These are phyloP conservation scores for Tachyglossus aculeatus DNA, from an alignment of 2,797 vertebrate species.

Conservation along the genomic window DNA sequence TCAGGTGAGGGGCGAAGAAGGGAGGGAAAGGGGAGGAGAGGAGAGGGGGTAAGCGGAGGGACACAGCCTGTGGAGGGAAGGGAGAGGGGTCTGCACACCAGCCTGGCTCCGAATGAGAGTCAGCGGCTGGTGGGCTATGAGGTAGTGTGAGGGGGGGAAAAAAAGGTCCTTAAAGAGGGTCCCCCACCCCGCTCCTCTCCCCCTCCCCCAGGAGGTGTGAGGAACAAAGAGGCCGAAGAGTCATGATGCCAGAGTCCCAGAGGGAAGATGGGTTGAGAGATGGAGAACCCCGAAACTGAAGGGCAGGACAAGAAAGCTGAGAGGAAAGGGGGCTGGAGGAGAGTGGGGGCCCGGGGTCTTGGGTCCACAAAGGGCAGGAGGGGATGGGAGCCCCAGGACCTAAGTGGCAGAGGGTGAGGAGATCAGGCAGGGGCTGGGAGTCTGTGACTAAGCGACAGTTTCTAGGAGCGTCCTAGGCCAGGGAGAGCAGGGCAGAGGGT, in stretches of 20 bases:
- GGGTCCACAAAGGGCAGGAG: not conserved
- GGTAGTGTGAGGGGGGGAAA: too few relatives aligned
- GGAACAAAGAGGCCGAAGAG: not conserved
- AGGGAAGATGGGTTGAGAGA: not conserved
- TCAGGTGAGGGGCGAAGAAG: not conserved
- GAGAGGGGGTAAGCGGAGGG: too few relatives aligned
- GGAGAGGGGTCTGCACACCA: too few relatives aligned
- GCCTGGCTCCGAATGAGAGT: too few relatives aligned
- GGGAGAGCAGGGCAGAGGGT: not conserved
- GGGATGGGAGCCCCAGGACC: not conserved
- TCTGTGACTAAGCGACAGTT: too few relatives aligned
- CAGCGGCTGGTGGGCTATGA: too few relatives aligned
- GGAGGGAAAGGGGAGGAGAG: too few relatives aligned
- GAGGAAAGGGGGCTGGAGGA: not conserved
- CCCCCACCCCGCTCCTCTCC: too few relatives aligned
- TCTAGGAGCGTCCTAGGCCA: too few relatives aligned
- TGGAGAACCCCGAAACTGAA: not conserved
- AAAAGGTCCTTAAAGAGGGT: too few relatives aligned
- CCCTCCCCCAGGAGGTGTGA: not conserved
- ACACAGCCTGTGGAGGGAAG: too few relatives aligned
- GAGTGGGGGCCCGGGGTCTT: not conserved
- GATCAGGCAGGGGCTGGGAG: too few relatives aligned
- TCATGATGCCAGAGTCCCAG: not conserved
- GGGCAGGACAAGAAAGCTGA: not conserved
- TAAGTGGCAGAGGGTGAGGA: constrained; percentile 5